These are phyloP conservation scores for Podocnemis expansa DNA, from an alignment of 2,113 vertebrate genomes.

Conservation along the genomic window DNA sequence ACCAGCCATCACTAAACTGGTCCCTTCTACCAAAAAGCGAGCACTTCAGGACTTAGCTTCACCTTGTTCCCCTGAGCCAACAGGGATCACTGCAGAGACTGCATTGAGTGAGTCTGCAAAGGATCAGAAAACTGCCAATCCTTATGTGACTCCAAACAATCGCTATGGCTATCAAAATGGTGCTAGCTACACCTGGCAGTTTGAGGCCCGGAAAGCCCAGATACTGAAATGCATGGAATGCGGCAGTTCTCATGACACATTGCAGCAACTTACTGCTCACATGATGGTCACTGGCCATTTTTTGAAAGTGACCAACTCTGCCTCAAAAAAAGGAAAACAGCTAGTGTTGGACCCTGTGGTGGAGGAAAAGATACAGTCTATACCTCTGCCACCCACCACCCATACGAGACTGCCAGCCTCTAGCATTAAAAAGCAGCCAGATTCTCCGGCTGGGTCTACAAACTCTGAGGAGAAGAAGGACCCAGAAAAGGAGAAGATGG, in stretches of 20 bases:
- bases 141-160: slow-evolving; percentile 98
- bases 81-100: slow-evolving; percentile 81
- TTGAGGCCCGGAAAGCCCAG: slow-evolving; percentile 97
- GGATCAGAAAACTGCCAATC: slow-evolving; percentile 93
- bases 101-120: slow-evolving; percentile 85
- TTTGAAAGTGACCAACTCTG: slow-evolving; percentile 96
- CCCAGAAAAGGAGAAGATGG: slow-evolving; percentile 77
- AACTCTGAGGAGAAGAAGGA: slow-evolving; percentile 85
- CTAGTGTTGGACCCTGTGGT: slow-evolving; percentile 92
- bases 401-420: slow-evolving; percentile 88
- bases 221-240: slow-evolving; percentile 99
- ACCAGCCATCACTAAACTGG: slow-evolving; percentile 93
- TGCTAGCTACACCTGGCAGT: slow-evolving; percentile 99
- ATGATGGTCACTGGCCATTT: slow-evolving; percentile 99
- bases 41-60: slow-evolving; percentile 91
- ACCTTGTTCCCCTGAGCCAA: slow-evolving; percentile 92
- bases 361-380: slow-evolving; percentile 98
- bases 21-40: slow-evolving; percentile 96
- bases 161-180: slow-evolving; percentile 99
- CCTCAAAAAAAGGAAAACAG: slow-evolving; percentile 98
- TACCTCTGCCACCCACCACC: slow-evolving; percentile 94
- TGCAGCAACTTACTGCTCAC: slow-evolving; percentile 98
- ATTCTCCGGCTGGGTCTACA: slow-evolving; percentile 81
- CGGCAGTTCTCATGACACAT: slow-evolving; percentile 96
- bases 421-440: slow-evolving; percentile 85